Evolutionary conservation across 2,888 invertebrate species (phyloP), one percentile per base, ranked within the genome.

Genomic region (Agriopis aurantiaria): DNA sequence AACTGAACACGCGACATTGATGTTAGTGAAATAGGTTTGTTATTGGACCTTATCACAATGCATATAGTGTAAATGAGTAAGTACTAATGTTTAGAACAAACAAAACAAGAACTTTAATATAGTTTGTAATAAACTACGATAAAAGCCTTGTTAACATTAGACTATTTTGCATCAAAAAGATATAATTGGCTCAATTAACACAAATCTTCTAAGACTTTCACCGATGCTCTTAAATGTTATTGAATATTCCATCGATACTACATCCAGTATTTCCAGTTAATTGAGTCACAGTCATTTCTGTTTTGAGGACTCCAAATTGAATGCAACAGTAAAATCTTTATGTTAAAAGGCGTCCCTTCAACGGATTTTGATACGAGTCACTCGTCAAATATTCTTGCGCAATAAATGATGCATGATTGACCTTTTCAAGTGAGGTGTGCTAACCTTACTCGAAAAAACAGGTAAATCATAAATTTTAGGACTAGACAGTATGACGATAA

Each of bases 1-100:
- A 63, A 58, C 43, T 57, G 8, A 73, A 73, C 83, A 82, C 80
- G 83, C 81, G 68, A 83, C 75, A 65, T 62, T 53, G 59, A 60
- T 71, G 80, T 81, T 78, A 81, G 53, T 65, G 46, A 53, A 55
- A 57, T 17, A 48, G 48, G 46, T 60, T 55, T 69, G 72, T 52
- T 66, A 56, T 23, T 9, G 49, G 59, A 41, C 52, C 62, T 55
- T 46, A 57, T 49, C 17, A 45, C n/a, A 11, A 43, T 33, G 40
- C 17, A 49, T 49, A 49, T 49, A 8, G 23, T 41, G 23, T 59
- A 23, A 14, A 68, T 49, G 2, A 40, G 41, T 10, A 68, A 23
- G 41, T 10, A 68, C 23, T 48, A 40, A 62, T 62, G 46, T 51
- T 57, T 41, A 43, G 11, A 23, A 23, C 40, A 40, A 57, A n/a